Base-by-base conservation (phyloP, 1,140 invertebrate species). In the Drosophila bipectinata region DNA sequence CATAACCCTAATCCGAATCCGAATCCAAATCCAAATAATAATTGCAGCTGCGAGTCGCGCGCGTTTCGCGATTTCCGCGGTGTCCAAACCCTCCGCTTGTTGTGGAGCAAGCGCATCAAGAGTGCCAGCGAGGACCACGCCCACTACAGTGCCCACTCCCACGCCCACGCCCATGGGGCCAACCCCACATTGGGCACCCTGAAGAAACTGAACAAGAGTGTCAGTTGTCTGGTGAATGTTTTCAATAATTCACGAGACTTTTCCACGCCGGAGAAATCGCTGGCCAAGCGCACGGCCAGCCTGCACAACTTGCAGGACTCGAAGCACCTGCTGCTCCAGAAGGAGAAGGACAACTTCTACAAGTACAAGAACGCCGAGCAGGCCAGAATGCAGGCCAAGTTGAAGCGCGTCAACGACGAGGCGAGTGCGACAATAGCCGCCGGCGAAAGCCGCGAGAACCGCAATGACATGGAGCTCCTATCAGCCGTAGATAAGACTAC, bases 301-400 rank as follows among this genome's bases (percentile, higher is more conserved):
- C 15, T 91, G 37, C 90, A 91, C 48, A 90, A 91, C 49, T 48
- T 90, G 54, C 82, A 81, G 12, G 72, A 37, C 7, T 39, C 41
- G 14, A 14, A 44, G 41, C 41, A 44, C 41, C 41, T 30, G 45
- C 55, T 47, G 41, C 24, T 75, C 37, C 90, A 91, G 26, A 64
- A 75, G 10, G 77, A 79, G 7, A 90, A 89, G 39, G 91, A 92
- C 56, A 92, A 92, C 47, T 92, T 92, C 72, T 91, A 92, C 57
- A 92, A 92, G 57, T 92, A 92, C 67, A 92, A 92, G 73, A 92
- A 90, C 68, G 91, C 91, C 45, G 91, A 91, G 15, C 90, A 91
- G 64, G 83, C 87, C 30, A 87, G 48, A 68, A 87, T 71, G 75
- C 87, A 52, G 49, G 77, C 58, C 57, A 79, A 84, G 51, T 44